Conservation (phyloP, 2,888 invertebrate species). For the Busseola fusca region DNA sequence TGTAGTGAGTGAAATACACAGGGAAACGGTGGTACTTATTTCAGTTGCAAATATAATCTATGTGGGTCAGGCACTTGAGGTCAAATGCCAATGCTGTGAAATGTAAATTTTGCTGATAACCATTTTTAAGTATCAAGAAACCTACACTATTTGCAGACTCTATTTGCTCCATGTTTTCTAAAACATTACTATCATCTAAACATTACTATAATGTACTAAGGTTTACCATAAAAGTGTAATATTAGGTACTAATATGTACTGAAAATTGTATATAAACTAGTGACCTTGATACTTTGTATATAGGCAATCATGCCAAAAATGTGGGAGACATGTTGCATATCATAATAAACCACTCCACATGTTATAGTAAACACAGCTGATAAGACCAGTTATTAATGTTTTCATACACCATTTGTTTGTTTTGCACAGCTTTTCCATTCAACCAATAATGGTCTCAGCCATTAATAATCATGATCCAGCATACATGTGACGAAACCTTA, state of each 20-base stretch:
- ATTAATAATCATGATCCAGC: constrained; percentile 22
- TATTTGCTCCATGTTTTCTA: background rate
- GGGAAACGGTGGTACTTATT: constrained; percentile 4
- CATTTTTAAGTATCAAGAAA: constrained; percentile 2
- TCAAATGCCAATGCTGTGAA: constrained; percentile 38
- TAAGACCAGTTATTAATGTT: constrained; percentile 38
- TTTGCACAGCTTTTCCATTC: constrained; percentile 12
- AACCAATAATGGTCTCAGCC: background rate
- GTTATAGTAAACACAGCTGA: constrained; percentile 63
- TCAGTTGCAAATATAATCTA: constrained; percentile 35
- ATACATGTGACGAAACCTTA: constrained; percentile 70
- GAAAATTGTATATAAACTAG: background rate
- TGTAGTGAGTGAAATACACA: background rate
- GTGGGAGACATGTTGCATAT: constrained; percentile 42
- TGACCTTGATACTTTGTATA: constrained; percentile 29
- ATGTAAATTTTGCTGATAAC: constrained; percentile 25
- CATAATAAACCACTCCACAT: constrained; percentile 58
- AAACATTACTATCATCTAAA: background rate
- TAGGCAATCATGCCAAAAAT: constrained; percentile 23
- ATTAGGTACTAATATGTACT: background rate
- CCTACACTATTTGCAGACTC: background rate
- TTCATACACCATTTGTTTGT: constrained; percentile 28
- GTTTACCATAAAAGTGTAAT: background rate
- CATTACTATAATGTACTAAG: too few relatives aligned
- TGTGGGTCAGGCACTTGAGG: constrained; percentile 37